A percentile compares a stretch with the other conserved stretches of the same genome.
phyloP scores from a whole-genome alignment of 2,888 invertebrate species.

The Charanyca ferruginea region DNA sequence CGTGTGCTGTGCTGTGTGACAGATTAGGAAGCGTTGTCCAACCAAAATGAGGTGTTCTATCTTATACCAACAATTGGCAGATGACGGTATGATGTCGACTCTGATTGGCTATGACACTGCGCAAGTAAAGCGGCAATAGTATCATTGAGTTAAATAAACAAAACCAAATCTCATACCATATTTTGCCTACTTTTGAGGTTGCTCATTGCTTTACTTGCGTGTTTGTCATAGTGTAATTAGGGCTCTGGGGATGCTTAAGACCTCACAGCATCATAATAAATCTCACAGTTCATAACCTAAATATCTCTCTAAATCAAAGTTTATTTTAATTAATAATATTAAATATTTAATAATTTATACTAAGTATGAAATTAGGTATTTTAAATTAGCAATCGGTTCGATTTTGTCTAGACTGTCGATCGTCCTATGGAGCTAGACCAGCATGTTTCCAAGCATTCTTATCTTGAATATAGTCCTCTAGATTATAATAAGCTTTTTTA shows the following conservation, averaged over 20 bases:
- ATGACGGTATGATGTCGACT: slow-evolving; percentile 17
- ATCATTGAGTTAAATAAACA: neutral
- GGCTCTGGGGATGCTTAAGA: too few relatives aligned
- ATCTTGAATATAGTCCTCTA: too few relatives aligned
- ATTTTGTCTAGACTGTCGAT: too few relatives aligned
- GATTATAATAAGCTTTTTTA: too few relatives aligned
- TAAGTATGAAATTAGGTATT: too few relatives aligned
- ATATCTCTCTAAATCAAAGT: too few relatives aligned
- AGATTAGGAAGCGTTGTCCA: slow-evolving; percentile 22
- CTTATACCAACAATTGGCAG: slow-evolving; percentile 7
- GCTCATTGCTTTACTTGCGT: neutral
- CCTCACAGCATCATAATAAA: neutral
- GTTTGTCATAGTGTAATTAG: slow-evolving; percentile 9
- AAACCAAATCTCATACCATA: too few relatives aligned
- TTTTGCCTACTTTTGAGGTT: neutral
- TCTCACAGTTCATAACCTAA: neutral
- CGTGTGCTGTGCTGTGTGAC: slow-evolving; percentile 2
- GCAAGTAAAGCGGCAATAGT: neutral
- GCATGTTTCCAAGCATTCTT: too few relatives aligned
- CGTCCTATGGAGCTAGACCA: too few relatives aligned
- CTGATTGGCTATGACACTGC: slow-evolving; percentile 19
- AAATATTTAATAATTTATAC: too few relatives aligned
- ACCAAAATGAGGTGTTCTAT: slow-evolving; percentile 3
- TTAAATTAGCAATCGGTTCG: too few relatives aligned
- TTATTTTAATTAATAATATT: too few relatives aligned